Base-by-base conservation (phyloP, 2,113 vertebrate genomes). In the Phyllostomus hastatus region DNA sequence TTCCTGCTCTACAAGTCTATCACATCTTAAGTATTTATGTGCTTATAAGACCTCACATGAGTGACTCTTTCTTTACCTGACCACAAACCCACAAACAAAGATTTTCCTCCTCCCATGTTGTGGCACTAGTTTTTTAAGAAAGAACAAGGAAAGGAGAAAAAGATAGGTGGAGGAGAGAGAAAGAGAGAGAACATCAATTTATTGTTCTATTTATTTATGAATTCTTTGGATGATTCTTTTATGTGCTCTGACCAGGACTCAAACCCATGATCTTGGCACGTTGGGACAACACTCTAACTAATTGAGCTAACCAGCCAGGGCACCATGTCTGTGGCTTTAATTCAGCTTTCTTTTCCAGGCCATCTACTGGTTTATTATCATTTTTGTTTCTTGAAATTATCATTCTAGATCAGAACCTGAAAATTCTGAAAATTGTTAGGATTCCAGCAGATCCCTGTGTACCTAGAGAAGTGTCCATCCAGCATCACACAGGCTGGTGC, bases 331-430 rank as follows among this genome's bases (percentile, higher is more conserved):
- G 0, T 70, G 20, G 7, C n/a, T 87, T 93, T 91, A 64, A 82
- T 86, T 82, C 86, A 33, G 3, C n/a, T 95, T 95, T 59, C 14
- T 83, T 93, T 89, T 48, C 26, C n/a, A 59, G 54, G 3, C 10
- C 0, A 2, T 7, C 2, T 7, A 54, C 31, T 52, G 0, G 7
- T 33, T 88, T 64, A 50, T n/a, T 33, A 61, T 43, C 5, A 24
- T 35, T 72, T 79, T 80, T 48, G 22, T 59, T 10, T 35, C 31
- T 90, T 46, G 1, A 80, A 66, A 66, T 52, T 61, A 0, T 46
- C 2, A 10, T 28, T 20, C 16, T 67, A 9, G 48, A 24, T 83
- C 46, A 95, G 61, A 89, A 83, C 91, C 35, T 66, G 20, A 22
- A 38, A 90, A 83, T 43, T 93, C 35, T 66, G 20, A 22, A 38